Base-by-base conservation (phyloP, 2,797 vertebrate genomes). In the Microcaecilia unicolor region DNA sequence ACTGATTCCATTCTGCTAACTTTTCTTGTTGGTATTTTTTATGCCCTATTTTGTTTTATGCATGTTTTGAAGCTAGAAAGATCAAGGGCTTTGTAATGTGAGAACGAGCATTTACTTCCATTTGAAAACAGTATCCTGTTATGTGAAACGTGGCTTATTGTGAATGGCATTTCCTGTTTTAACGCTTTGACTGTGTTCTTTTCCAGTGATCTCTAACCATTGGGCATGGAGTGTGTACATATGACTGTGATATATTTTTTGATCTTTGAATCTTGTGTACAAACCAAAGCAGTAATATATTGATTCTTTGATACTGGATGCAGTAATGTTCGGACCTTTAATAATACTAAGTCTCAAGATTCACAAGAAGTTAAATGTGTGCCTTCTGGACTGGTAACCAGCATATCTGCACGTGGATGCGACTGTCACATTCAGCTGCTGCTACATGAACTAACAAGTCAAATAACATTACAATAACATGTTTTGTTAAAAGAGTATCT, bases 241-340 rank as follows among this genome's bases (percentile, higher is more conserved):
- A 91, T 78, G 84, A 65, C 67, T 86, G 81, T 84, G 84, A 84
- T 80, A 79, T 89, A 91, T 87, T 85, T 90, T 82, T 80, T 78
- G 74, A 67, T 70, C 86, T 70, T 69, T 25, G 66, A 80, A 61
- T 72, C 59, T n/a, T 48, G n/a, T 78, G 70, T 84, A 80, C 87
- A 70, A 86, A 85, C 81, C 42, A 78, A 77, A 69, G 87, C 88
- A 89, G 85, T 83, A 93, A 97, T 93, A 92, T 92, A 91, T 90
- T 89, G 85, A 85, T 73, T 61, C 78, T 71, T 67, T 74, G 73
- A 70, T 75, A 70, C 38, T 61, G 73, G 43, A 79, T 60, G 48
- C 23, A 53, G 61, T 53, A 73, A 58, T 34, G 58, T 64, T 55
- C 54, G 80, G 74, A 74, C 53, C 67, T 44, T 29, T 48, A 47